Evolutionary conservation across 2,113 vertebrate genomes (phyloP).

Genomic region (Cercocebus atys): DNA sequence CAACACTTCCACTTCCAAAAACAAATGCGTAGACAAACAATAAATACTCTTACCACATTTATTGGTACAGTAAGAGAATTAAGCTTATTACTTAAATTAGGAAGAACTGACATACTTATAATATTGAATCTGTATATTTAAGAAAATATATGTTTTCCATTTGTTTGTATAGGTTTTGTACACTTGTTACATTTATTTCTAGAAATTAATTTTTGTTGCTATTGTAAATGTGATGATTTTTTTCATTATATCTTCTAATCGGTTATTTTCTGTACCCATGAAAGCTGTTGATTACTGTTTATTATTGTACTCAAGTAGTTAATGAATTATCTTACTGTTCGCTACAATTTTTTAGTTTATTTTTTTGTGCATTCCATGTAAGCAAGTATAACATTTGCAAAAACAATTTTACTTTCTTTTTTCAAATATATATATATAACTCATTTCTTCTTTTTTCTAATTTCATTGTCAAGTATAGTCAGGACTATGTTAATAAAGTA

Average conservation of each 20-base stretch:
- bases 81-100: not conserved
- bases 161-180: not conserved
- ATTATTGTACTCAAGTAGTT: not conserved
- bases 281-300: not conserved
- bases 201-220: not conserved
- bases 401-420: not conserved
- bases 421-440: not conserved
- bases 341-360: slow-evolving; percentile 12
- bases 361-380: not conserved
- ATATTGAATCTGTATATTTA: not conserved
- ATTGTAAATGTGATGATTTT: not conserved
- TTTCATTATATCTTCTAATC: not conserved
- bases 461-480: not conserved
- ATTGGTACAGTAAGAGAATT: not conserved
- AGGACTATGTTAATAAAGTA: not conserved
- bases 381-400: slow-evolving; percentile 1
- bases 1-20: not conserved
- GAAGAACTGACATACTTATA: not conserved
- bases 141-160: not conserved
- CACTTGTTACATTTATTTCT: not conserved
- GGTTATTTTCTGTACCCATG: not conserved
- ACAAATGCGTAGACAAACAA: not conserved
- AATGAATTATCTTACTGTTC: not conserved
- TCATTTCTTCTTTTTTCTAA: not conserved
- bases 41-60: not conserved